Base-by-base conservation (phyloP, 1,140 invertebrate species). In the Sitodiplosis mosellana region DNA sequence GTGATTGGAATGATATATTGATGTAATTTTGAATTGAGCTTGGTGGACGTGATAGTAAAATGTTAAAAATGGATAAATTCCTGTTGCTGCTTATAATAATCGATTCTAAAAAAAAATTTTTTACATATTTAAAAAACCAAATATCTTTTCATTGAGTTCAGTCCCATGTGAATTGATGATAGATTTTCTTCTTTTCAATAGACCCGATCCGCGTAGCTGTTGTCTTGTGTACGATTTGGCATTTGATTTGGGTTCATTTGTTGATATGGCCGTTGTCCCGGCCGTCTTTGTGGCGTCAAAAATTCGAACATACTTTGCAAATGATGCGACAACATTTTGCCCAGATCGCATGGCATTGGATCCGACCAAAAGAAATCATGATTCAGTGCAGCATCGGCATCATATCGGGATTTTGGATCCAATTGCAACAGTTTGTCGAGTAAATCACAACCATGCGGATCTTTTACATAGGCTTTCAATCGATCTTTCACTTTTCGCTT, bases 351-450 rank as follows among this genome's bases (percentile, higher is more conserved):
- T 0, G 92, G 91, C 80, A 93, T 86, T 21, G 95, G 94, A 62
- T 95, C 91, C 1, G 81, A 88, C 89, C 91, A 98, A 64, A 98
- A 99, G 64, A 98, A 98, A 59, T 96, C 91, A 56, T 98, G 92
- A 70, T 96, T 94, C 1, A 99, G 61, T 0, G 93, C 93, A 1
- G 81, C 81, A 59, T 98, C 92, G 0, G 90, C 81, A 64, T 96
- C 87, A 33, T 80, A 80, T 53, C 96, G 69, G 64, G 93, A 92
- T 1, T 77, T 75, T 0, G 95, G 95, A 69, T 98, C 90, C 17
- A 99, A 66, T 17, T 84, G 82, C 7, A 99, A 63, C 7, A 99
- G 66, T 64, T 89, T 92, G 58, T 99, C 94, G 0, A 99, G 63
- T 17, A 99, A 69, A 65, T 97, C 91, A 57, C 95, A 84, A 0